phyloP scores from a whole-genome alignment of 1,140 invertebrate species.

The Camponotus floridanus region DNA sequence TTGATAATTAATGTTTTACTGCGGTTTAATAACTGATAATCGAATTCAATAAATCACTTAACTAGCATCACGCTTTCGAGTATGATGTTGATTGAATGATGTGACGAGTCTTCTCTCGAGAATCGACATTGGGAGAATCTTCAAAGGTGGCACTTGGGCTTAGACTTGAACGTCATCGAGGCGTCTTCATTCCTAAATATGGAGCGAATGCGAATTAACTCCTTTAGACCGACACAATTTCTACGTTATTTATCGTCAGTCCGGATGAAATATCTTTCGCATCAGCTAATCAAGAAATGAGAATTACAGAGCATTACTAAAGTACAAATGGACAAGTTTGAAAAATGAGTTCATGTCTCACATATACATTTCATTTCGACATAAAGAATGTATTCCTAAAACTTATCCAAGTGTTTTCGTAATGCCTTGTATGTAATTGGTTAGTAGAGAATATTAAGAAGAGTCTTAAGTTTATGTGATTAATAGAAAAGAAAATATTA shows the following conservation, averaged over 20 bases:
- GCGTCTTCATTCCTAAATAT: slow-evolving; percentile 79
- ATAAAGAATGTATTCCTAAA: neutral
- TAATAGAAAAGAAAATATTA: neutral
- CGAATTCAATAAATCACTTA: neutral
- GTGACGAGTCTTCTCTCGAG: slow-evolving; percentile 9
- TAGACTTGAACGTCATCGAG: slow-evolving; percentile 67
- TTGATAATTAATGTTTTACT: slow-evolving; percentile 17
- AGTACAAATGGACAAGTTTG: neutral
- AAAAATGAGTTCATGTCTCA: neutral
- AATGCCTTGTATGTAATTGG: slow-evolving; percentile 1
- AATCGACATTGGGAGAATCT: slow-evolving; percentile 48
- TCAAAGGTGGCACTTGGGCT: slow-evolving; percentile 81
- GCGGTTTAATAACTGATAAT: neutral
- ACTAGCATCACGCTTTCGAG: neutral
- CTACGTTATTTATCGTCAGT: slow-evolving; percentile 24
- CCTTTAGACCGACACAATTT: slow-evolving; percentile 1
- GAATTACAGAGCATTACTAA: neutral
- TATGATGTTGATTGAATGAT: slow-evolving; percentile 26
- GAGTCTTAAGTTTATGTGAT: neutral
- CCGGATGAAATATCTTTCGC: slow-evolving; percentile 2
- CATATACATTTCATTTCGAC: neutral
- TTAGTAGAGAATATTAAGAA: neutral
- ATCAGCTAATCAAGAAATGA: neutral
- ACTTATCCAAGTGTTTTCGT: slow-evolving; percentile 9
- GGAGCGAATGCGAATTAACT: slow-evolving; percentile 72